Base-by-base conservation (phyloP, 2,113 vertebrate genomes). In the Stigmatopora argus region DNA sequence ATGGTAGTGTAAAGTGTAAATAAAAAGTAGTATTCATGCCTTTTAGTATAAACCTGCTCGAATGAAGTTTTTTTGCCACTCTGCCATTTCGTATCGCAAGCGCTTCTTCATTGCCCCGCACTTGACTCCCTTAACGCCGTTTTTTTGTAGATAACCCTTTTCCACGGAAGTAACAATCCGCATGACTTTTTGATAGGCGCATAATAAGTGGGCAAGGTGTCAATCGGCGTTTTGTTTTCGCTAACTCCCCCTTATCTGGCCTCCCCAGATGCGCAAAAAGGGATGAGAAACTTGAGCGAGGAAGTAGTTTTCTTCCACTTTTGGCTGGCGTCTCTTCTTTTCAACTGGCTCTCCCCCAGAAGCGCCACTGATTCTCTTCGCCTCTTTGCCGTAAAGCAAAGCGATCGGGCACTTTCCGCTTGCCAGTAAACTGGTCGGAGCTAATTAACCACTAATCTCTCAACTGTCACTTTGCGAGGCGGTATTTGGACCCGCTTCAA, bases 371-470 rank as follows among this genome's bases (percentile, higher is more conserved):
- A 64, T 38, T 66, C 69, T 74, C 35, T 59, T 80, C 65, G 70
- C 74, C 59, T 73, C 76, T 71, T 68, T 59, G 19, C 11, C 76
- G 67, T 71, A 49, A 77, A 66, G 53, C 75, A 72, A 69, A 35
- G 46, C 46, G 71, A 84, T 85, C 82, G 84, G 86, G 82, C 85
- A 5, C 34, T 14, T 75, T 73, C 70, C 6, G 26, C 78, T 55
- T 59, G 84, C 79, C 79, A 75, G 62, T 84, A 81, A 85, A 78
- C 62, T 81, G 74, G 70, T 69, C 83, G 11, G 74, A 81, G 73
- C 84, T 77, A 83, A 88, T 85, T 79, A 85, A 85, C 81, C 83
- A 78, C 83, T 86, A 86, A 88, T 85, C 81, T 84, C 64, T 79
- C 78, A 78, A 69, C 66, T 78, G 82, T 82, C 82, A 76, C 76